Conservation (phyloP, 2,797 vertebrate species). For the Myotis daubentonii region DNA sequence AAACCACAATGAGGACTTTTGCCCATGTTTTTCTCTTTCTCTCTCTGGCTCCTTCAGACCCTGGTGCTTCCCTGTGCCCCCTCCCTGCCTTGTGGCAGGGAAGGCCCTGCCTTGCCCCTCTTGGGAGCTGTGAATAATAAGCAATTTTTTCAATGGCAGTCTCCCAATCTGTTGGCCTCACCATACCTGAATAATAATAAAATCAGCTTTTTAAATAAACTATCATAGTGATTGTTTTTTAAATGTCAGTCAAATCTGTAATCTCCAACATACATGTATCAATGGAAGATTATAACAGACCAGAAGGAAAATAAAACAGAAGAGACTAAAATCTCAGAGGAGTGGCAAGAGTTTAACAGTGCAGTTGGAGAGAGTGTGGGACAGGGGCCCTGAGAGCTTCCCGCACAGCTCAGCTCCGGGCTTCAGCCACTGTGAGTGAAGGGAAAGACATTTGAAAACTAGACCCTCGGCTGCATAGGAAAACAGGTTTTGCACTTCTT, state of each 20-base stretch:
- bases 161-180: neutral
- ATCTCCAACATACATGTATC: neutral
- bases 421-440: neutral
- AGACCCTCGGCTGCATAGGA: neutral
- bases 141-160: neutral
- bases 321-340: neutral
- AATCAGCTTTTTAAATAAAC: neutral
- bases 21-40: no score
- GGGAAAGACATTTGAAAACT: neutral
- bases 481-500: neutral
- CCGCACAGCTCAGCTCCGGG: accelerated
- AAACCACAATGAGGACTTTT: neutral
- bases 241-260: no score
- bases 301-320: neutral
- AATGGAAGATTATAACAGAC: neutral
- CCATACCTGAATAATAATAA: neutral
- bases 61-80: neutral
- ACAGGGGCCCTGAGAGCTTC: neutral
- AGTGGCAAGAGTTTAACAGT: neutral
- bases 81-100: accelerated
- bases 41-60: neutral
- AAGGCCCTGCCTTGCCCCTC: neutral
- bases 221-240: no score
- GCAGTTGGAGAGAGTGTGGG: neutral
- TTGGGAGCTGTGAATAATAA: no score